Percentiles rank a stretch among this genome's conserved stretches.
Evolutionary conservation across 1,140 invertebrate genomes (phyloP).

Genomic region (Leptoteleia sp.): DNA sequence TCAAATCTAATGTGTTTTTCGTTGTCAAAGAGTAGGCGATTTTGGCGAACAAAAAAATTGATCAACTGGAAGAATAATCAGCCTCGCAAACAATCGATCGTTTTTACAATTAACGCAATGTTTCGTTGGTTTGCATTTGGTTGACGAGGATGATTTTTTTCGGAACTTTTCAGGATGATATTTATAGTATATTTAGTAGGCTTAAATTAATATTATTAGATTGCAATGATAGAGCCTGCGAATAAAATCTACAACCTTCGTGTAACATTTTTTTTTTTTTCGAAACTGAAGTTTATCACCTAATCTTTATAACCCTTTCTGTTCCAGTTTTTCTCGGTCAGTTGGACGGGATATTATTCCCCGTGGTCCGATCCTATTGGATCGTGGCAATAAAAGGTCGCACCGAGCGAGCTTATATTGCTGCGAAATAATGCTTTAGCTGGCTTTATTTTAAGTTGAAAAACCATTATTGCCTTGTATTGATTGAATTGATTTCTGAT

Average conservation of each 20-base stretch:
- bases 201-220: conserved; percentile 17
- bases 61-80: not conserved
- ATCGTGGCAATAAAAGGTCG: conserved; percentile 49
- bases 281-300: conserved; percentile 29
- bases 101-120: too few species aligned
- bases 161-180: not conserved
- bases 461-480: conserved; percentile 41
- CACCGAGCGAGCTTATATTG: conserved; percentile 29
- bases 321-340: conserved; percentile 46
- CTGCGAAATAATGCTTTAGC: conserved; percentile 33
- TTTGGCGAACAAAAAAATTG: conserved; percentile 2
- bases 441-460: conserved; percentile 47
- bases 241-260: conserved; percentile 24
- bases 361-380: conserved; percentile 37
- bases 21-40: conserved; percentile 25
- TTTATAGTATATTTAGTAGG: not conserved
- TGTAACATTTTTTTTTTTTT: conserved; percentile 4
- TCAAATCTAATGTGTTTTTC: conserved; percentile 51
- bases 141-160: too few species aligned
- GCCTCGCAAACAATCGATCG: too few species aligned
- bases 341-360: conserved; percentile 57
- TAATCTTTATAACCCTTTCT: conserved; percentile 46
- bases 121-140: too few species aligned
- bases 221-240: conserved; percentile 19
- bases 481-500: conserved; percentile 43